A percentile compares a stretch with the other conserved stretches of the same genome.
Conservation (phyloP, 2,888 invertebrate genomes). For the Lissocephala sabroskyi region DNA sequence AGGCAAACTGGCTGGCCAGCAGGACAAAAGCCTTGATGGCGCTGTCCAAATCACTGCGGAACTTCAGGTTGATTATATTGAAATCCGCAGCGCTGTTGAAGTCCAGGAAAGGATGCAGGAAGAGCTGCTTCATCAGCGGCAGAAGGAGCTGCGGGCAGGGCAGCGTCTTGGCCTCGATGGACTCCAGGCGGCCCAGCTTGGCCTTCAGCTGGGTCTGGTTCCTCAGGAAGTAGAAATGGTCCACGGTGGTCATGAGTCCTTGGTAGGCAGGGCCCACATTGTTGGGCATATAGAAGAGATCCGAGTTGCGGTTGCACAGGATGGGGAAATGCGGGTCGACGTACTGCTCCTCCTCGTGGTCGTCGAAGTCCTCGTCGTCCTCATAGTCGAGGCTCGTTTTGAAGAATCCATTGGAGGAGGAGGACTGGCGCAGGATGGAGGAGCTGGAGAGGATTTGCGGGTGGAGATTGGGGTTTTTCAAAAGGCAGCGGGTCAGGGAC, state of each 20-base stretch:
- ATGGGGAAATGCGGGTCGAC: conserved; percentile 18
- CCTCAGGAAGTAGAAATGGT: conserved; percentile 16
- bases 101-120: conserved; percentile 17
- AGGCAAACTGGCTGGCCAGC: conserved; percentile 24
- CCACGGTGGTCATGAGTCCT: conserved; percentile 24
- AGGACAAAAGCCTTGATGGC: conserved; percentile 36
- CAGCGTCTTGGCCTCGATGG: conserved; percentile 17
- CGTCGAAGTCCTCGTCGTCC: conserved; percentile 24
- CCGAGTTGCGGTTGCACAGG: conserved; percentile 20
- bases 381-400: conserved; percentile 12
- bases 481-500: no score
- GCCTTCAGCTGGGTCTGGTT: neutral
- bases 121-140: conserved; percentile 17
- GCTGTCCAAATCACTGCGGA: conserved; percentile 25
- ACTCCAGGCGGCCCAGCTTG: conserved; percentile 6
- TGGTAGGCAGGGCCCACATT: conserved; percentile 43
- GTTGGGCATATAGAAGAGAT: conserved; percentile 42
- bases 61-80: conserved; percentile 35
- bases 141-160: conserved; percentile 36
- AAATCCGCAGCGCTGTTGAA: conserved; percentile 14
- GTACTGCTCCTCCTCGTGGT: conserved; percentile 5
- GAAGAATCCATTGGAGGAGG: conserved; percentile 16
- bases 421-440: no score
- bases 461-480: no score
- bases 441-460: no score